Base-by-base conservation (phyloP, 2,888 invertebrate genomes). In the Drosophila atripex region DNA sequence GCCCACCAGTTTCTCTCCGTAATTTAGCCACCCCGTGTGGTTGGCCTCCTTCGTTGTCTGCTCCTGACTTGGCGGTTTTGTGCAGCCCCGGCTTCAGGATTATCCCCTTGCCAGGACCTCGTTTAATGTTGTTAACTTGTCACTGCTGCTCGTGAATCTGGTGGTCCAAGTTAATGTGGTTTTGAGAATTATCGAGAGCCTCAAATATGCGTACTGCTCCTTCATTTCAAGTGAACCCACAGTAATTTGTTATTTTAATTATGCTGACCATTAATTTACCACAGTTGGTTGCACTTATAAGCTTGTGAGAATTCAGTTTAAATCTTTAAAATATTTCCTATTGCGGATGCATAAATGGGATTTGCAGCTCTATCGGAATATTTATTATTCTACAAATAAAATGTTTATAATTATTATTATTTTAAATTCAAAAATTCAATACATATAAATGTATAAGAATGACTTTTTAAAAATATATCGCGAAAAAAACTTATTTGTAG, bases 21-120 rank as follows among this genome's bases (percentile, higher is more conserved):
- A 35, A 55, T 41, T 64, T 32, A 38, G 51, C 32, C 25, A 25
- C 25, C 45, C 45, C 25, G 51, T 56, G 74, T 60, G 71, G 65
- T 71, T 73, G 35, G 68, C 75, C 69, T 63, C 70, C 70, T 64
- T 56, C 64, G 60, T 57, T 58, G 65, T 38, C 66, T 74, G 56
- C 32, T 43, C 46, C 63, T 74, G 80, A 77, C 77, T 79, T 76
- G 61, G 69, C 64, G 77, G 70, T 77, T 76, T 73, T 71, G 70
- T 69, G 57, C 58, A 68, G 35, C 58, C 45, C 50, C 61, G 51
- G 39, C 41, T 54, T 18, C 28, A 46, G 73, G 60, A 18, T 41
- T 51, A 60, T 58, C 57, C 21, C 59, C 35, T 83, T 75, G 78
- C 76, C 80, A 80, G 78, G 78, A 58, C 66, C 73, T 72, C 69